phyloP scores from a whole-genome alignment of 64 coral and sea anemone genomes.

The Porites lutea region DNA sequence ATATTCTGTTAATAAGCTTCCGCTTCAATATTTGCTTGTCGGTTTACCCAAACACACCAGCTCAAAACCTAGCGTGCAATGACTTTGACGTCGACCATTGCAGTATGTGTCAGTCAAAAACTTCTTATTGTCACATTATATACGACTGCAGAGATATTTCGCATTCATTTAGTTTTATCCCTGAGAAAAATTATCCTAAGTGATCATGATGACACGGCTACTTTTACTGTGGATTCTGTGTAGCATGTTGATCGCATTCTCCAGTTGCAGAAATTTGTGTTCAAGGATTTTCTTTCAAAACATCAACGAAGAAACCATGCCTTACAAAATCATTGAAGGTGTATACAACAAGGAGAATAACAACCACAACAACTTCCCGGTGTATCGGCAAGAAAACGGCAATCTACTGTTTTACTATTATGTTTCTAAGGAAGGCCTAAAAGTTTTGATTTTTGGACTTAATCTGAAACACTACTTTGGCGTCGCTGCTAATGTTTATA shows the following conservation, averaged over 20 bases:
- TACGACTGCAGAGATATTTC: no score
- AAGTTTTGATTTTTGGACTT: constrained; percentile 58
- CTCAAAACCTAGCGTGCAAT: no score
- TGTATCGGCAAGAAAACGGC: constrained; percentile 68
- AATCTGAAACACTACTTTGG: constrained; percentile 66
- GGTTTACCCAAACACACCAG: no score
- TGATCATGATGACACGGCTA: not conserved
- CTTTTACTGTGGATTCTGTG: not conserved
- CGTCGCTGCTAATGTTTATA: constrained; percentile 4
- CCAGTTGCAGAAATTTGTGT: constrained; percentile 45
- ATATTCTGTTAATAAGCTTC: no score
- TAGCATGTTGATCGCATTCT: not conserved
- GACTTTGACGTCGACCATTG: no score
- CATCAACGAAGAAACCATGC: constrained; percentile 56
- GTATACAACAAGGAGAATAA: constrained; percentile 75
- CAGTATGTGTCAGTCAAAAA: no score
- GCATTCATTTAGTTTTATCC: no score
- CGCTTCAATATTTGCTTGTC: no score
- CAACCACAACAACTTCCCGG: constrained; percentile 72
- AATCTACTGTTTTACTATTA: constrained; percentile 53
- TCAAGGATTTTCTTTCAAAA: constrained; percentile 85
- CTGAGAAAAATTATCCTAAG: no score
- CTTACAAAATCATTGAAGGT: constrained; percentile 85
- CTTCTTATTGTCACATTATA: no score
- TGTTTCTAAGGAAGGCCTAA: not conserved